Conservation (phyloP, 2,888 invertebrate species). For the Latheticus oryzae region DNA sequence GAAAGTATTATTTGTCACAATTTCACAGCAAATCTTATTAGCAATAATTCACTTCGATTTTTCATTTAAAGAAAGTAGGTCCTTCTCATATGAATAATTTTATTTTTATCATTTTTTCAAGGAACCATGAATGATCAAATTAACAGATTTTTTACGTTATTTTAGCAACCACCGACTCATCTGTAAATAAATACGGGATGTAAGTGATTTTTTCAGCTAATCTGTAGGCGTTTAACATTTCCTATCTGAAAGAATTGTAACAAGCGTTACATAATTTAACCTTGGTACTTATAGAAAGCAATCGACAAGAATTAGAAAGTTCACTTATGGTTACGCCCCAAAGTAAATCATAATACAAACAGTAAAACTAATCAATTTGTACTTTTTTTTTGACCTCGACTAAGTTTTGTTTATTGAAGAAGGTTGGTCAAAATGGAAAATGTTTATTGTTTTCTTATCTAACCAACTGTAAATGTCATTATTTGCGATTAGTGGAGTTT, state of each 20-base stretch:
- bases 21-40: constrained; percentile 17
- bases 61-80: constrained; percentile 27
- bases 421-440: background rate
- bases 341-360: constrained; percentile 18
- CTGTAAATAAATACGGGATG: constrained; percentile 18
- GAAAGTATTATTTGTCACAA: too few relatives aligned
- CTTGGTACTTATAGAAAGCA: constrained; percentile 39
- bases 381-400: constrained; percentile 15
- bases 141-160: constrained; percentile 18
- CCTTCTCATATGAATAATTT: too few relatives aligned
- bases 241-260: constrained; percentile 33
- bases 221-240: constrained; percentile 3
- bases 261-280: constrained; percentile 37
- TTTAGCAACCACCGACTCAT: constrained; percentile 17
- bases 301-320: constrained; percentile 38
- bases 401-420: constrained; percentile 14
- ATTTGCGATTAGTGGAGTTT: too few relatives aligned
- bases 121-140: too few relatives aligned
- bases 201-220: constrained; percentile 19
- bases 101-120: too few relatives aligned
- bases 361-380: constrained; percentile 7
- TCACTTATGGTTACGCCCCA: constrained; percentile 20
- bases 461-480: constrained; percentile 21
- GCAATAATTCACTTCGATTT: constrained; percentile 28
- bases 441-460: constrained; percentile 19